Conservation (phyloP, 2,888 invertebrate genomes). For the Hypselothyrea guttata region DNA sequence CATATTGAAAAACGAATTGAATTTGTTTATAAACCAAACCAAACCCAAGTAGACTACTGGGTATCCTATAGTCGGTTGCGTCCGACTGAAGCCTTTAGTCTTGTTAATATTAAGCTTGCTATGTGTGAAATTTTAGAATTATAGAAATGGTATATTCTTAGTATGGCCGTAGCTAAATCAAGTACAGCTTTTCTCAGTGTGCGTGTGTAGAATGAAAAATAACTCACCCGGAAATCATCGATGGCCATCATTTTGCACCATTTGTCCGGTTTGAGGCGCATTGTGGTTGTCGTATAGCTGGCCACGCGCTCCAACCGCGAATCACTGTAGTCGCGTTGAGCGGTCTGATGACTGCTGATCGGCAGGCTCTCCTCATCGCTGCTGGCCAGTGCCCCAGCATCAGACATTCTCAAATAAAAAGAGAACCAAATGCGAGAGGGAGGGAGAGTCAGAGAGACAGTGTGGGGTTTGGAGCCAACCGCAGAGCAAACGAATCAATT, state of each 20-base stretch:
- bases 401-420: not conserved
- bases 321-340: slow-evolving; percentile 83
- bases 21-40: no score
- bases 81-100: no score
- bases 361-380: slow-evolving; percentile 62
- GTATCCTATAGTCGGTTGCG: no score
- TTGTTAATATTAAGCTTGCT: no score
- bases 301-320: slow-evolving; percentile 90
- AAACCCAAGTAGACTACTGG: no score
- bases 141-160: no score
- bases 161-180: no score
- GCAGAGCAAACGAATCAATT: slow-evolving; percentile 53
- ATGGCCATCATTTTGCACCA: slow-evolving; percentile 91
- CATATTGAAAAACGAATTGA: no score
- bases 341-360: slow-evolving; percentile 22
- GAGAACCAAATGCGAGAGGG: slow-evolving; percentile 31
- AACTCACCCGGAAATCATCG: slow-evolving; percentile 87
- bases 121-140: no score
- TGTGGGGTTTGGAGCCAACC: slow-evolving; percentile 48
- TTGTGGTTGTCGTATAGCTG: slow-evolving; percentile 87
- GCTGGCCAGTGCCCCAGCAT: slow-evolving; percentile 27
- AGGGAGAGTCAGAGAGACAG: no score
- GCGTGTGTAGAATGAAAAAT: not conserved
- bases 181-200: no score
- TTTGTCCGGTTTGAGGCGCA: slow-evolving; percentile 92